A percentile compares a stretch with the other conserved stretches of the same genome.
These are phyloP conservation scores for Cranoglanis bouderius DNA, from an alignment of 2,113 vertebrate genomes.

Conservation along the genomic window DNA sequence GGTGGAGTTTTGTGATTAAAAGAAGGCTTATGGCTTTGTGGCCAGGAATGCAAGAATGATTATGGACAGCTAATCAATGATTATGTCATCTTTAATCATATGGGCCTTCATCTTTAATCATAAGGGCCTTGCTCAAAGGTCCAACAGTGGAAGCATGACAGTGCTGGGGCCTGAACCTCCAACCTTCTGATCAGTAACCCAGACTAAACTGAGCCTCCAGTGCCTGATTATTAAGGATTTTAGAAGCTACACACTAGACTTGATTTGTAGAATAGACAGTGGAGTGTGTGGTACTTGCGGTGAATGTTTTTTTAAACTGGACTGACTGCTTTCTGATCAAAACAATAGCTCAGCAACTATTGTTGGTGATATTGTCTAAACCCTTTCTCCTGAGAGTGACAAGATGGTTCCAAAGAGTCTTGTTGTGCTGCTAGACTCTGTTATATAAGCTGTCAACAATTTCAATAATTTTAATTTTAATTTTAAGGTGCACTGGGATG, in stretches of 20 bases:
- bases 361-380: background rate
- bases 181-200: too few relatives aligned
- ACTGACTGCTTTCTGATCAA: background rate
- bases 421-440: conserved; percentile 12
- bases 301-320: background rate
- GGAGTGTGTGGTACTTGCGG: background rate
- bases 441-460: conserved; percentile 41
- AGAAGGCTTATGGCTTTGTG: background rate
- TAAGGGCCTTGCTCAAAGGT: background rate
- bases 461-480: background rate
- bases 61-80: background rate
- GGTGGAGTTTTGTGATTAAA: conserved; percentile 10
- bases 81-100: background rate
- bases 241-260: background rate
- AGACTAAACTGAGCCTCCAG: background rate
- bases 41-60: conserved; percentile 6
- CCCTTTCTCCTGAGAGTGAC: background rate
- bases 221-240: background rate
- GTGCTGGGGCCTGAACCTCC: too few relatives aligned
- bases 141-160: too few relatives aligned
- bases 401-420: conserved; percentile 20
- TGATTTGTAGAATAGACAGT: background rate
- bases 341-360: background rate
- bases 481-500: background rate
- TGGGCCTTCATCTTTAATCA: background rate